These are phyloP conservation scores for Ochropacha duplaris DNA, from an alignment of 2,888 invertebrate genomes.

Conservation along the genomic window DNA sequence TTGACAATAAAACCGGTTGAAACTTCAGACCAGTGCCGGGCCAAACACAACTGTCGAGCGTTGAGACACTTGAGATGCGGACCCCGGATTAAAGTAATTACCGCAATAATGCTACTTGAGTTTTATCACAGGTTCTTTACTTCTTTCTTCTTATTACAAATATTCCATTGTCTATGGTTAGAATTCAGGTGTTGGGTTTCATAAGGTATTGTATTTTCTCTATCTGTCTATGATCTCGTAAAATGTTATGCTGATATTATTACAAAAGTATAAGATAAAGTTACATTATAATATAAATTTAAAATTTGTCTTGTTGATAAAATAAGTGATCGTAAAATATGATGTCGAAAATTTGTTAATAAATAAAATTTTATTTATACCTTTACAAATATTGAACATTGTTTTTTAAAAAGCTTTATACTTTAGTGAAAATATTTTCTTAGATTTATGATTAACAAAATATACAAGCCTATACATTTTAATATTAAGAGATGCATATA, in stretches of 20 bases:
- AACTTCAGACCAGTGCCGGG: not conserved
- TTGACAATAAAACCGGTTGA: not conserved
- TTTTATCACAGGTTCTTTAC: conserved; percentile 4
- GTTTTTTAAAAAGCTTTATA: no score
- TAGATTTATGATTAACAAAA: no score
- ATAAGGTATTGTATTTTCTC: conserved; percentile 5
- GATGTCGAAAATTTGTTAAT: not conserved
- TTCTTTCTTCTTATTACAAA: not conserved
- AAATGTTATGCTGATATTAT: conserved; percentile 10
- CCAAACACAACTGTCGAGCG: not conserved
- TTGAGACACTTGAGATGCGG: conserved; percentile 21
- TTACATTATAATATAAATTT: not conserved
- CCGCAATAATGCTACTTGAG: conserved; percentile 28
- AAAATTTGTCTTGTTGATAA: not conserved
- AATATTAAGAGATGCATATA: no score
- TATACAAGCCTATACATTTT: no score
- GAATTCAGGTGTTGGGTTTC: not conserved
- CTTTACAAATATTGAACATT: no score
- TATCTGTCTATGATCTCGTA: conserved; percentile 7
- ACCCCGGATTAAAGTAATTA: conserved; percentile 32
- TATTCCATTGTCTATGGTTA: conserved; percentile 1
- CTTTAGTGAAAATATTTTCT: no score
- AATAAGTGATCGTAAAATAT: not conserved
- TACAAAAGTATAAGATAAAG: no score
- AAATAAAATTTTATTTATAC: not conserved